Evolutionary conservation across 2,797 vertebrate genomes (phyloP), one percentile per base, ranked within the genome.

Genomic region (Eurystomus glaucurus): DNA sequence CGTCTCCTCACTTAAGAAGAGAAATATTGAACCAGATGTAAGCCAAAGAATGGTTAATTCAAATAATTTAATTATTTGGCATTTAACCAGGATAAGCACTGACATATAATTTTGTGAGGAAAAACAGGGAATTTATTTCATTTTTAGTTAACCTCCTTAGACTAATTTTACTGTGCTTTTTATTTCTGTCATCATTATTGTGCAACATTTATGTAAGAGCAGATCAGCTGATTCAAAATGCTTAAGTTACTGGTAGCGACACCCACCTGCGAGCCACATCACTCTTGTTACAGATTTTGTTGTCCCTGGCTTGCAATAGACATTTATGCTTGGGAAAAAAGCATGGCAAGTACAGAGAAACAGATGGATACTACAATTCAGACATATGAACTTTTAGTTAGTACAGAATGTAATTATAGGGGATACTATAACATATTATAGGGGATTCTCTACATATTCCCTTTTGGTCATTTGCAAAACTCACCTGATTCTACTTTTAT

Each of bases 1-100:
- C 10, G 80, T 93, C 39, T 80, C 71, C 33, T 83, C 46, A 83
- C 50, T 85, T 85, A 80, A 90, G 85, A 94, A 65, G 8, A 69
- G 83, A 84, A 96, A 93, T 66, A 51, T 25, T 71, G 78, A 96
- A 84, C 31, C 37, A 95, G 35, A 92, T 83, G 21, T 48, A 52
- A 94, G 4, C 35, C 11, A 69, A 84, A 69, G 50, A 66, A 4
- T 45, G 7, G 68, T 94, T 64, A 14, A 68, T 35, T 75, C 29
- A 81, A 81, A 62, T 69, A 71, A 71, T 75, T 51, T 28, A 26
- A 89, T 97, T 93, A 46, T 69, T 66, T 25, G 84, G 66, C 75
- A 58, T 89, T 87, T 90, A 79, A 87, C 33, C 20, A 60, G 43
- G 29, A 28, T 82, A 75, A 58, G 45, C 9, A 92, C 55, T 75